Conservation (phyloP, 2,113 vertebrate species). For the Phasianus colchicus region DNA sequence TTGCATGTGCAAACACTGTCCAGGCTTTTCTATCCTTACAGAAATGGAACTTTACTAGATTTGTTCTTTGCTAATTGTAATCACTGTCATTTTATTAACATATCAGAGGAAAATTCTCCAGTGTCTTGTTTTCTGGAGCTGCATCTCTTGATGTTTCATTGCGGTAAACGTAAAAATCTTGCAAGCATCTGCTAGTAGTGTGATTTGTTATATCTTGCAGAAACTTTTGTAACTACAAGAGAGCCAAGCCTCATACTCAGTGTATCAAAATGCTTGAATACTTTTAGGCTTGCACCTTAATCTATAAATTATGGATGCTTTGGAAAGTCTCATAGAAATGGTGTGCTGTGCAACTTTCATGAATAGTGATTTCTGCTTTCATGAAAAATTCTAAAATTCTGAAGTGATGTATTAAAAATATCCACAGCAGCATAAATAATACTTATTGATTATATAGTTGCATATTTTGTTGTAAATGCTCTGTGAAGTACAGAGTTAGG, state of each 20-base stretch:
- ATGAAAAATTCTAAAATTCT: not conserved
- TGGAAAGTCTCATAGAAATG: not conserved
- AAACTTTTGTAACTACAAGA: not conserved
- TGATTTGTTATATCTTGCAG: not conserved
- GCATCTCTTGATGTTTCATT: not conserved
- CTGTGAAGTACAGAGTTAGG: not conserved
- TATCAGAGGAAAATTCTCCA: not conserved
- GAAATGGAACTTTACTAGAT: not conserved
- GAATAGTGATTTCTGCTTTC: conserved; percentile 20
- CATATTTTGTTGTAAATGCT: not conserved
- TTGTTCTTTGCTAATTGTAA: not conserved
- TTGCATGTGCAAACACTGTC: not conserved
- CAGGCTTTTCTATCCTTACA: not conserved
- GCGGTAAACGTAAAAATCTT: not conserved
- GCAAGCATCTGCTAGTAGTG: not conserved
- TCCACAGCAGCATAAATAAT: not conserved
- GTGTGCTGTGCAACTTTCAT: not conserved
- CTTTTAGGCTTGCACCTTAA: conserved; percentile 37
- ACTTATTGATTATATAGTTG: not conserved
- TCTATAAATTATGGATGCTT: conserved; percentile 58
- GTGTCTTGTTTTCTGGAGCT: not conserved
- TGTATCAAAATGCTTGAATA: not conserved
- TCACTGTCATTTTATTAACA: not conserved
- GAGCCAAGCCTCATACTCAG: not conserved
- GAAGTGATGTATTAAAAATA: not conserved